Evolutionary conservation across 1,140 invertebrate species (phyloP), one percentile per base, ranked within the genome.

Genomic region (Saccostrea echinata): DNA sequence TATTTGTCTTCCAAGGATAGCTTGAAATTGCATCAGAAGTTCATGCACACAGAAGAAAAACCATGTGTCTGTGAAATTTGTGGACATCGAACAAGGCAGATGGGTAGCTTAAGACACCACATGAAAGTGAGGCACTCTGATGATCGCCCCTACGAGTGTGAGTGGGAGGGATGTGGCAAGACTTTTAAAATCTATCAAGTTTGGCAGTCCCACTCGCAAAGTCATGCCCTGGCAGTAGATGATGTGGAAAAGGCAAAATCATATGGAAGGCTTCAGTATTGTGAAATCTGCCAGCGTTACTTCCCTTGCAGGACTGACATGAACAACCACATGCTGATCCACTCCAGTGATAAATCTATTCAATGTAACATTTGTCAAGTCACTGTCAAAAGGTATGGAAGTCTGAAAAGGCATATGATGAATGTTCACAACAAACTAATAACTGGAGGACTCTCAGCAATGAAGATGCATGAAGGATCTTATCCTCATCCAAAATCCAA

Each of bases 1-100:
- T 76, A 33, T 76, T 27, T 76, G 24, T 76, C 27, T 76, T 76
- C 68, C 24, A 76, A 76, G 30, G 68, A 76, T 13, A 76, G 68
- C 27, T 76, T 76, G 68, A 76, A 76, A 76, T 76, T 76, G 27
- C 68, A 76, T 33, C 13, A 16, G 24, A 76, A 76, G 30, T 76
- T 30, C 33, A 76, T 76, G 68, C 68, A 76, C 30, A 33, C 68
- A 76, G 68, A 76, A 16, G 68, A 76, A 27, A 76, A 76, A 76
- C 68, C 68, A 76, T 76, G 68, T 76, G 68, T 76, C 27, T 76
- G 68, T 76, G 68, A 76, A 76, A 76, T 76, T 30, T 76, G 68
- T 76, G 68, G 68, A 12, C 68, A 76, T 76, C 24, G 68, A 30
- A 76, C 68, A 76, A 76, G 68, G 30, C 68, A 76, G 27, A 76